Base-by-base conservation (phyloP, 2,888 invertebrate species). In the Phorcus lineatus region DNA sequence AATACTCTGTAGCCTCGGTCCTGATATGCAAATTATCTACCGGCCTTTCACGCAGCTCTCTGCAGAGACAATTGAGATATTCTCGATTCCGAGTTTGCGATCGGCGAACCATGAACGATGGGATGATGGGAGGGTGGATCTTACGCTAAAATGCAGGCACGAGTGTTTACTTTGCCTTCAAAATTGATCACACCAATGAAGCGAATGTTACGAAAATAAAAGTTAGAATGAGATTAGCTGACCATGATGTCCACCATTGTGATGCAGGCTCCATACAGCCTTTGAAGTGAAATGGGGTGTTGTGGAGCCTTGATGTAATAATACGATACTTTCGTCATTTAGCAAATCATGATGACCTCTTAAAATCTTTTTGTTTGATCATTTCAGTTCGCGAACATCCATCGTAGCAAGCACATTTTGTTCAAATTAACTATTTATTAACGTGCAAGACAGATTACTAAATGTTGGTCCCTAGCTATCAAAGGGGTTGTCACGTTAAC, bases 341-440 rank as follows among this genome's bases (percentile, higher is more conserved):
- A 28, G 24, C 62, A 62, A 62, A 17, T 62, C 28, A 24, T 62
- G 62, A 62, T 62, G 62, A 62, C 62, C 62, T 62, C 28, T 62
- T 62, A 62, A 62, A 62, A 62, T 62, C 62, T 62, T 62, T 62
- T 62, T 62, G 62, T 62, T 62, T 62, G 62, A 62, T 28, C 62
- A 62, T 62, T 62, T 62, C 28, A 28, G 62, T 62, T 62, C 62
- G 28, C 62, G 24, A n/a, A 62, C 62, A 62, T 62, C 28, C 62
- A 62, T 62, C 62, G n/a, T 28, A 62, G 62, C 28, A 28, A 28
- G 13, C 24, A 62, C 62, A 62, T 62, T 62, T 62, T 62, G 28
- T 62, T 47, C 47, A 24, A 62, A 62, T 62, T 24, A 62, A 62
- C 62, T 13, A 62, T 62, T 62, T 62, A 62, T 62, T 62, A 62